phyloP scores from a whole-genome alignment of 1,140 invertebrate species.

The Psix sp. region DNA sequence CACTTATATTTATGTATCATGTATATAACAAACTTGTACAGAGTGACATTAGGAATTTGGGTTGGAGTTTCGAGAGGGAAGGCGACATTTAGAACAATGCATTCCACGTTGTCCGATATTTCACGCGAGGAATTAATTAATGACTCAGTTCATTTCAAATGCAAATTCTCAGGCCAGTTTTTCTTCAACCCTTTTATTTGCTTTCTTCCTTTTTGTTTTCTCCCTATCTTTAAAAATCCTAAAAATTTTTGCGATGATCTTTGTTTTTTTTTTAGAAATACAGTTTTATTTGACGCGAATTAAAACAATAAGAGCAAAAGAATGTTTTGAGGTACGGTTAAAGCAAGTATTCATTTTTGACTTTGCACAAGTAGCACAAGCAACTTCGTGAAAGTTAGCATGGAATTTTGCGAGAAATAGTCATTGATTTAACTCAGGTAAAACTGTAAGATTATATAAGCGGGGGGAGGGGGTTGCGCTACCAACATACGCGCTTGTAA shows the following conservation, averaged over 20 bases:
- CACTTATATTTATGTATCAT: slow-evolving; percentile 55
- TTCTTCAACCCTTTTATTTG: background rate
- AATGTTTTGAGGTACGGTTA: too few relatives aligned
- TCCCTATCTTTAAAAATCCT: background rate
- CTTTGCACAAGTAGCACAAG: slow-evolving; percentile 25
- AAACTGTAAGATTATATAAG: slow-evolving; percentile 54
- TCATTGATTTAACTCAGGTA: slow-evolving; percentile 49
- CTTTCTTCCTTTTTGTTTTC: background rate
- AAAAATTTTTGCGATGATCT: too few relatives aligned
- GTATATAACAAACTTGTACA: slow-evolving; percentile 52
- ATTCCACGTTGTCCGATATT: slow-evolving; percentile 34
- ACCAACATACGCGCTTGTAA: slow-evolving; percentile 45
- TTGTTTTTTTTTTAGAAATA: too few relatives aligned
- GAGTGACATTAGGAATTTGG: slow-evolving; percentile 53
- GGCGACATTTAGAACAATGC: slow-evolving; percentile 25
- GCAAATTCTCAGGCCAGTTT: slow-evolving; percentile 6
- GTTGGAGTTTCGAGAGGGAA: slow-evolving; percentile 38
- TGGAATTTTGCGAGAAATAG: slow-evolving; percentile 28
- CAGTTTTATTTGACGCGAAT: too few relatives aligned
- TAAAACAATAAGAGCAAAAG: slow-evolving; percentile 1
- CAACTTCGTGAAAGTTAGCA: slow-evolving; percentile 38
- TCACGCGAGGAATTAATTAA: slow-evolving; percentile 40
- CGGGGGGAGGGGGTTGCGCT: slow-evolving; percentile 36
- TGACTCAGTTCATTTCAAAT: slow-evolving; percentile 22
- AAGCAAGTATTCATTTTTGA: too few relatives aligned